Percentiles rank a stretch among this genome's conserved stretches.
phyloP scores from a whole-genome alignment of 1,140 invertebrate genomes.

The Drosophila eugracilis region DNA sequence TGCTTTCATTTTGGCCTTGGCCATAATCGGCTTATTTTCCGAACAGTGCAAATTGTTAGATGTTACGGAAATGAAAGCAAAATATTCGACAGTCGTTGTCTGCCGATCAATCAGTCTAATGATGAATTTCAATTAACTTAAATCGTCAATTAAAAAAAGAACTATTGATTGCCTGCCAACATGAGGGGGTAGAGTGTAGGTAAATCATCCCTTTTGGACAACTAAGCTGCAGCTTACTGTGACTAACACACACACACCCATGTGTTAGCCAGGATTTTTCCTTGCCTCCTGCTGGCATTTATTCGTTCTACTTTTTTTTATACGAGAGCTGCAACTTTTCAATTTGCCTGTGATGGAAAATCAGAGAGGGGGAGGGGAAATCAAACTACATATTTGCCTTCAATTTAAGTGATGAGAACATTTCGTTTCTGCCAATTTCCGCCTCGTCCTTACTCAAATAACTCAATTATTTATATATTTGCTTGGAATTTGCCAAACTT shows the following conservation, averaged over 20 bases:
- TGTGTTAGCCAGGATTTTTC: slow-evolving; percentile 29
- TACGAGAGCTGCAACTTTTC: slow-evolving; percentile 60
- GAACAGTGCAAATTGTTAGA: slow-evolving; percentile 63
- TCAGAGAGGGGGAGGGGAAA: slow-evolving; percentile 11
- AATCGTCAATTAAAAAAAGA: slow-evolving; percentile 44
- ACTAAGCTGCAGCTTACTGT: slow-evolving; percentile 49
- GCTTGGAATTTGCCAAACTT: slow-evolving; percentile 22
- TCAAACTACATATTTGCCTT: slow-evolving; percentile 54
- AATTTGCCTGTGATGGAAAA: slow-evolving; percentile 60
- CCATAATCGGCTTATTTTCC: slow-evolving; percentile 74
- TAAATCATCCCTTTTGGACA: slow-evolving; percentile 26
- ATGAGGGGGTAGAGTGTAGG: neutral
- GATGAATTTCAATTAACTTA: slow-evolving; percentile 60
- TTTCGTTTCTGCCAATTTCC: slow-evolving; percentile 39
- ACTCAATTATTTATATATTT: slow-evolving; percentile 64
- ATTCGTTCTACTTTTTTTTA: slow-evolving; percentile 4
- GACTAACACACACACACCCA: slow-evolving; percentile 33
- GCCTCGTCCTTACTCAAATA: slow-evolving; percentile 8
- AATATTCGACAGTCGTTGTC: slow-evolving; percentile 2
- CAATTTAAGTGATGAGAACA: slow-evolving; percentile 51
- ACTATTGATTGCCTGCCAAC: slow-evolving; percentile 15
- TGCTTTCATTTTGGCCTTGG: slow-evolving; percentile 27
- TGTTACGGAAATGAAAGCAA: slow-evolving; percentile 33
- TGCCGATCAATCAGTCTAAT: slow-evolving; percentile 66
- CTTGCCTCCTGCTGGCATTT: slow-evolving; percentile 17